Percentiles rank a stretch among this genome's conserved stretches.
These are phyloP conservation scores for Drosophila kambysellisi DNA, from an alignment of 2,888 invertebrate genomes.

Conservation along the genomic window DNA sequence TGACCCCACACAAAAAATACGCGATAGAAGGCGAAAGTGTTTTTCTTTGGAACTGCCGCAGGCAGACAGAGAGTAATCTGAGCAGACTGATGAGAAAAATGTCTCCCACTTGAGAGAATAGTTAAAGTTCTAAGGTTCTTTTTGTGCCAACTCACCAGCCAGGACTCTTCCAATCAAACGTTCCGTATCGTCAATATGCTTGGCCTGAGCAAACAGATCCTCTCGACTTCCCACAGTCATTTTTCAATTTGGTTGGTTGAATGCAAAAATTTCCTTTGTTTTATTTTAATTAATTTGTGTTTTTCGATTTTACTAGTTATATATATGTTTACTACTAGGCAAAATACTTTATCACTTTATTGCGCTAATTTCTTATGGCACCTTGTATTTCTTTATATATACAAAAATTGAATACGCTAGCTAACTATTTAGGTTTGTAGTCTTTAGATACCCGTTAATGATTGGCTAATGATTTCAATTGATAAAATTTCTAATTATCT, in stretches of 20 bases:
- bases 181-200: conserved; percentile 84
- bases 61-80: not conserved
- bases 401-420: conserved; percentile 43
- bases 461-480: conserved; percentile 45
- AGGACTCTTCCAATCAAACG: conserved; percentile 84
- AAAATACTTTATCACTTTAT: conserved; percentile 26
- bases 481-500: conserved; percentile 27
- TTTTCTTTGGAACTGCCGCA: conserved; percentile 2
- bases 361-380: conserved; percentile 59
- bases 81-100: conserved; percentile 8
- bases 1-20: conserved; percentile 67
- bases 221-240: conserved; percentile 85
- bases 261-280: not conserved
- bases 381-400: conserved; percentile 39
- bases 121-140: not conserved
- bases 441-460: conserved; percentile 48
- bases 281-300: conserved; percentile 1
- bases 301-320: conserved; percentile 10
- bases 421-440: conserved; percentile 35
- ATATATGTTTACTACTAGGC: conserved; percentile 1
- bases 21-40: conserved; percentile 57
- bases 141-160: conserved; percentile 82
- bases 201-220: conserved; percentile 84
- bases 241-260: not conserved
- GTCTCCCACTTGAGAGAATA: not conserved